phyloP scores from a whole-genome alignment of 2,888 invertebrate species.

The Acanthopleura granulata region DNA sequence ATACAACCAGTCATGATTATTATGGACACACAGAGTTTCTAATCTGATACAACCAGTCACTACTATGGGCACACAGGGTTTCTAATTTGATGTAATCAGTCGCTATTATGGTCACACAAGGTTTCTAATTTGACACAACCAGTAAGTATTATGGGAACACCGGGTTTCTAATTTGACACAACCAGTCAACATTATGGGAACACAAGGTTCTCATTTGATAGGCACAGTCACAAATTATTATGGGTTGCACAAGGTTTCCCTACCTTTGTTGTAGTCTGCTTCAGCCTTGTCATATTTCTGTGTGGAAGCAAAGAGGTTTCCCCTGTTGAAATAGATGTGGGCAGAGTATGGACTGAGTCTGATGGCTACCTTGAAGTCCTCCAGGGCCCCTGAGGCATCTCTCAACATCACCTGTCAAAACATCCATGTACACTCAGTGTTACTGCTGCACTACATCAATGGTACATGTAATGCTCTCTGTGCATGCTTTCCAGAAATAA shows the following conservation, averaged over 20 bases:
- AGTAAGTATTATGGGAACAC: no score
- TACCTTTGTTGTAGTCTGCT: constrained; percentile 64
- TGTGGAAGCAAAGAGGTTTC: constrained; percentile 64
- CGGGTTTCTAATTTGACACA: no score
- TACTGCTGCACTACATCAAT: no score
- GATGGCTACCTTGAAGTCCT: constrained; percentile 63
- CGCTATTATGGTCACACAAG: no score
- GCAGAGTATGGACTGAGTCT: constrained; percentile 65
- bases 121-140: no score
- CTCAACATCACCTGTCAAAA: constrained; percentile 60
- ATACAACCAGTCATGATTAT: no score
- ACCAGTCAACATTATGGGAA: not conserved
- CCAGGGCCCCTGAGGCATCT: constrained; percentile 63
- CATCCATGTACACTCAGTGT: not conserved
- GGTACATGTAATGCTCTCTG: no score
- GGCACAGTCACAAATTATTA: not conserved
- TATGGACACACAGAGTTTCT: no score
- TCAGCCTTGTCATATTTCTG: constrained; percentile 62
- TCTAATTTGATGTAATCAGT: no score
- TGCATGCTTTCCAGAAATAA: no score
- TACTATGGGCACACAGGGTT: no score
- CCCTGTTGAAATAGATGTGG: constrained; percentile 68
- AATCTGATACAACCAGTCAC: no score
- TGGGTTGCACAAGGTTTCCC: not conserved
- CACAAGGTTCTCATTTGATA: not conserved